phyloP scores from a whole-genome alignment of 2,888 invertebrate species.

The Prosopocoilus inquinatus region DNA sequence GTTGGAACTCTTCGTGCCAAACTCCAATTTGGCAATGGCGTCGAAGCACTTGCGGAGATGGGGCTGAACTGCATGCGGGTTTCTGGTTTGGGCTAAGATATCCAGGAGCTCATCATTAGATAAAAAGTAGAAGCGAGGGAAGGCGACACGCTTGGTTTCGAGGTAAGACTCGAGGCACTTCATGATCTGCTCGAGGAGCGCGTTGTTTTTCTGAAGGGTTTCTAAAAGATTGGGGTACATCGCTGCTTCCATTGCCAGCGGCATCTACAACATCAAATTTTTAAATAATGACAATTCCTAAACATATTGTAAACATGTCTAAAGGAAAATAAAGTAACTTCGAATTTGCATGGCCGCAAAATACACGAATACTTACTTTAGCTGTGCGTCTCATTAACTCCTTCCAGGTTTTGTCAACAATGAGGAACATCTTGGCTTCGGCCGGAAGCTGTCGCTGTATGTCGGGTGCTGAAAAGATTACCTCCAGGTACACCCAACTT shows the following conservation, averaged over 20 bases:
- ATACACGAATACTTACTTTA: slow-evolving; percentile 61
- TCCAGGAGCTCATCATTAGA: slow-evolving; percentile 88
- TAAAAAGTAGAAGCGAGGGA: slow-evolving; percentile 86
- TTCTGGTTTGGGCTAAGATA: slow-evolving; percentile 86
- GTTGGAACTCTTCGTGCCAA: slow-evolving; percentile 61
- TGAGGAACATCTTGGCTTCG: slow-evolving; percentile 82
- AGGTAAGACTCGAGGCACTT: slow-evolving; percentile 87
- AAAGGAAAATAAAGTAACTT: too few relatives aligned
- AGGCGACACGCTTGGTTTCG: slow-evolving; percentile 83
- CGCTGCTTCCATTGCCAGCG: slow-evolving; percentile 78
- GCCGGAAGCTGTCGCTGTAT: slow-evolving; percentile 90
- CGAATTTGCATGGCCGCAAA: too few relatives aligned
- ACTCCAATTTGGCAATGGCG: slow-evolving; percentile 75
- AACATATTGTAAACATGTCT: too few relatives aligned
- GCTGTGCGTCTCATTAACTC: slow-evolving; percentile 81
- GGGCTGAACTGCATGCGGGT: slow-evolving; percentile 87
- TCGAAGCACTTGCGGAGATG: slow-evolving; percentile 89
- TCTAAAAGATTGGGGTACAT: slow-evolving; percentile 70
- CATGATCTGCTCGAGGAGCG: slow-evolving; percentile 81
- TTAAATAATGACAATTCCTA: too few relatives aligned
- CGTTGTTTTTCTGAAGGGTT: slow-evolving; percentile 69
- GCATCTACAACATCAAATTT: slow-evolving; percentile 53
- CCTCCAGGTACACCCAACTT: slow-evolving; percentile 93
- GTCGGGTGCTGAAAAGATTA: slow-evolving; percentile 92
- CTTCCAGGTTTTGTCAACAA: slow-evolving; percentile 89